Evolutionary conservation across 2,888 invertebrate genomes (phyloP).

Genomic region (Drosophila affinis): DNA sequence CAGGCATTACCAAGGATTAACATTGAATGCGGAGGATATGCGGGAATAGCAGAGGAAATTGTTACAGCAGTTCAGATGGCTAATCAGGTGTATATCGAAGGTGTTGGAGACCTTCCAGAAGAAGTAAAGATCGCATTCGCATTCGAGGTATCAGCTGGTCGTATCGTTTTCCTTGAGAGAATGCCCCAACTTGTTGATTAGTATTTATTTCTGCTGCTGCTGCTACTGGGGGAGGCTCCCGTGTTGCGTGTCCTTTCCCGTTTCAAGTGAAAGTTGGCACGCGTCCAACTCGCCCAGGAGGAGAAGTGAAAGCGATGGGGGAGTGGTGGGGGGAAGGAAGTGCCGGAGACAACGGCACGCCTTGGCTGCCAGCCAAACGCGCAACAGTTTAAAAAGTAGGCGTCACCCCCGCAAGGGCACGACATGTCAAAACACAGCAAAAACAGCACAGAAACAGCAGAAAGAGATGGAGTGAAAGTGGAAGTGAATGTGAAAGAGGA

Average conservation of each 20-base stretch:
- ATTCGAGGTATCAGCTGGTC: background rate
- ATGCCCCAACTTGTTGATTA: conserved; percentile 38
- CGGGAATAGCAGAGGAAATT: background rate
- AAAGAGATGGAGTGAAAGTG: background rate
- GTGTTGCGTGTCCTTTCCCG: conserved; percentile 30
- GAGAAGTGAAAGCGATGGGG: conserved; percentile 4
- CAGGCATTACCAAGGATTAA: background rate
- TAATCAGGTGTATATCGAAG: background rate
- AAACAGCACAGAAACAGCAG: background rate
- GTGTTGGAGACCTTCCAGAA: no score
- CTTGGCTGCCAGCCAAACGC: conserved; percentile 56
- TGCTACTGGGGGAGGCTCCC: conserved; percentile 30
- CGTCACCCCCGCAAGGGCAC: conserved; percentile 49
- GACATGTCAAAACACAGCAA: conserved; percentile 33
- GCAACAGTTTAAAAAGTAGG: conserved; percentile 73
- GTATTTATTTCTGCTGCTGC: conserved; percentile 27
- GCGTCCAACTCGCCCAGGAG: conserved; percentile 29
- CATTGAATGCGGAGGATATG: background rate
- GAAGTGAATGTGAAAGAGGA: background rate
- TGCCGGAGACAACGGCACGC: conserved; percentile 50
- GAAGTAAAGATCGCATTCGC: background rate
- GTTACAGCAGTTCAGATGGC: background rate
- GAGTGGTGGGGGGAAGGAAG: background rate
- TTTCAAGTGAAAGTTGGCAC: conserved; percentile 57
- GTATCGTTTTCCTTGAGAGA: background rate